These are phyloP conservation scores for Hystrix brachyura DNA, from an alignment of 2,113 vertebrate genomes.

Conservation along the genomic window DNA sequence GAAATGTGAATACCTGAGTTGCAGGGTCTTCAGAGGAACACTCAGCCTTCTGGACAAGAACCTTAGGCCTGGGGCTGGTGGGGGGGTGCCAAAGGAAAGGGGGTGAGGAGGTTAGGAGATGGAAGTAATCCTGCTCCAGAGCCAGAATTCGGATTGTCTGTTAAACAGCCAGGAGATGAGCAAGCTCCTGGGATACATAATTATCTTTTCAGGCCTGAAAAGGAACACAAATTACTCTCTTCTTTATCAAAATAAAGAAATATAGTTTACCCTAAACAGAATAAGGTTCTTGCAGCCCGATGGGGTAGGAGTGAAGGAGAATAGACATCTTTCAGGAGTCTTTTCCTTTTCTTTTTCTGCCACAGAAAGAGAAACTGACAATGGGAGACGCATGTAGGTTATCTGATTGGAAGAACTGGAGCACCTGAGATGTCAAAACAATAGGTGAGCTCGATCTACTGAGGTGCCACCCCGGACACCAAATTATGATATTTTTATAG, in stretches of 20 bases:
- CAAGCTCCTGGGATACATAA: background rate
- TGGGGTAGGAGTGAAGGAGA: conserved; percentile 7
- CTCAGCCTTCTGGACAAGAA: conserved; percentile 68
- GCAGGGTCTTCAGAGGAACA: conserved; percentile 79
- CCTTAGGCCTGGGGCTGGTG: background rate
- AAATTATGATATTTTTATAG: conserved; percentile 49
- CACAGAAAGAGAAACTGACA: conserved; percentile 57
- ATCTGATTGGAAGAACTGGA: conserved; percentile 58
- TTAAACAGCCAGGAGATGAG: conserved; percentile 67
- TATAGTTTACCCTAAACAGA: conserved; percentile 63
- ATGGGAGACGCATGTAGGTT: background rate
- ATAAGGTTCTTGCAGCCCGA: background rate
- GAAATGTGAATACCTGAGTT: conserved; percentile 81
- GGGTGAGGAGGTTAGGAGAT: background rate
- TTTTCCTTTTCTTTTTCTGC: background rate
- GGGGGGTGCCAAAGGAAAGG: background rate
- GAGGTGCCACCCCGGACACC: conserved; percentile 18
- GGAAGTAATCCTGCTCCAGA: background rate
- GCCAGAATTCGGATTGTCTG: conserved; percentile 58
- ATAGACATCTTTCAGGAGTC: conserved; percentile 42
- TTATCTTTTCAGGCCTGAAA: conserved; percentile 66
- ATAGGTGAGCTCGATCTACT: conserved; percentile 64
- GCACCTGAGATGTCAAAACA: conserved; percentile 1
- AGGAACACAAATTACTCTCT: conserved; percentile 67
- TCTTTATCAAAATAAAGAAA: conserved; percentile 73